Evolutionary conservation across 2,113 vertebrate species (phyloP).

Genomic region (Scortum barcoo): DNA sequence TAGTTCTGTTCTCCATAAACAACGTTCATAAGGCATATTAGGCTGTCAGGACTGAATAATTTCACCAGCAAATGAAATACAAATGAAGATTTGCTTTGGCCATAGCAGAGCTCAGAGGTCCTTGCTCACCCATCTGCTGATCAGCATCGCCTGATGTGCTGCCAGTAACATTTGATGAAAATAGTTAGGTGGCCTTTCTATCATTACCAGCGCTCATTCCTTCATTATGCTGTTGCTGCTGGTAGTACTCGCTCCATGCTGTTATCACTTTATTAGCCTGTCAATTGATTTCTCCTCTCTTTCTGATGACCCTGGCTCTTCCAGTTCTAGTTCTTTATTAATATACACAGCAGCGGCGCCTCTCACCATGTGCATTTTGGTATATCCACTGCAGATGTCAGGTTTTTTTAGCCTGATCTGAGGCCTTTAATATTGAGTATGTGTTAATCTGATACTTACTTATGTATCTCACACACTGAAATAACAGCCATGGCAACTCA

Average conservation of each 20-base stretch:
- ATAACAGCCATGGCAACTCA: too few relatives aligned
- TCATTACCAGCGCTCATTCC: background rate
- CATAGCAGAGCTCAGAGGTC: background rate
- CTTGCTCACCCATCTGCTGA: background rate
- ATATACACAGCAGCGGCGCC: too few relatives aligned
- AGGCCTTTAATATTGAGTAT: too few relatives aligned
- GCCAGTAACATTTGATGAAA: background rate
- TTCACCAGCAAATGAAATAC: background rate
- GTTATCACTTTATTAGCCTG: too few relatives aligned
- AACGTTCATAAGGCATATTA: background rate
- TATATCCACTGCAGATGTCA: too few relatives aligned
- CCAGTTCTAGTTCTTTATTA: background rate
- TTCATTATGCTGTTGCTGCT: background rate
- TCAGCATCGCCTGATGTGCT: background rate
- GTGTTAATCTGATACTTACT: too few relatives aligned
- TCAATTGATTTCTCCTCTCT: background rate
- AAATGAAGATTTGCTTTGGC: background rate
- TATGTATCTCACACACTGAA: too few relatives aligned
- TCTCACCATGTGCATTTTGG: too few relatives aligned
- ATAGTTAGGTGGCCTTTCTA: too few relatives aligned
- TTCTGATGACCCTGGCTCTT: background rate
- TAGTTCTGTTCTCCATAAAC: background rate
- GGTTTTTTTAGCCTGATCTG: too few relatives aligned
- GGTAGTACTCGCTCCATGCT: background rate
- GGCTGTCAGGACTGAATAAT: background rate